Percentiles rank a stretch among this genome's conserved stretches.
These are phyloP conservation scores for Reinhardtius hippoglossoides DNA, from an alignment of 2,113 vertebrate species.

Conservation along the genomic window DNA sequence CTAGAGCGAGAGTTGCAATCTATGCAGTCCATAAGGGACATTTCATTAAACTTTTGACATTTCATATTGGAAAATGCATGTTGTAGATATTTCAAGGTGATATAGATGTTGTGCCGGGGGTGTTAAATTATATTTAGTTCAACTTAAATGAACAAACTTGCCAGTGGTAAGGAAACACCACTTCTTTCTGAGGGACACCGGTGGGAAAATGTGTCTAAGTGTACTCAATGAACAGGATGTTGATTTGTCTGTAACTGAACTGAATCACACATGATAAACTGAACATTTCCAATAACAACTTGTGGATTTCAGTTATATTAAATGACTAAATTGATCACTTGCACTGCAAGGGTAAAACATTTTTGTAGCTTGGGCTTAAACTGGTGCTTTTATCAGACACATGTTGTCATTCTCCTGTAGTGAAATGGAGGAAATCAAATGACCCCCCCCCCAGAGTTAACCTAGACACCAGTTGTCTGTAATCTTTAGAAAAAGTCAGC, in stretches of 20 bases:
- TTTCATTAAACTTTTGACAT: not conserved
- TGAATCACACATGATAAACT: not conserved
- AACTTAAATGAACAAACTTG: not conserved
- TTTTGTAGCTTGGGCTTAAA: too few species aligned
- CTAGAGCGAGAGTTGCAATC: not conserved
- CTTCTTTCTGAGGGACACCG: not conserved
- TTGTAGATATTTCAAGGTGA: not conserved
- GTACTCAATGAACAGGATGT: not conserved
- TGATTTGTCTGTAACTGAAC: not conserved
- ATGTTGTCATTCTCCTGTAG: not conserved
- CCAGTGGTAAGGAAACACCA: not conserved
- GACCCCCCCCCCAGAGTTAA: too few species aligned
- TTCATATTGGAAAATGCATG: not conserved
- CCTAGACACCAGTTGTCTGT: too few species aligned
- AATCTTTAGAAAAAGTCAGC: too few species aligned
- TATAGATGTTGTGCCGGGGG: not conserved
- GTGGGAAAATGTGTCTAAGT: not conserved
- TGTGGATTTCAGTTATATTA: not conserved
- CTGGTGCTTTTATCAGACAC: too few species aligned
- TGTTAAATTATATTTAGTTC: not conserved
- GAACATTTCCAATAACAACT: not conserved
- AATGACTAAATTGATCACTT: not conserved
- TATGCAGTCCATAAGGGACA: slow-evolving; percentile 5
- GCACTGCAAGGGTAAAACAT: not conserved
- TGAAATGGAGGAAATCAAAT: not conserved